Evolutionary conservation across 2,888 invertebrate genomes (phyloP), one percentile per base, ranked within the genome.

Genomic region (Glaucopsyche alexis): DNA sequence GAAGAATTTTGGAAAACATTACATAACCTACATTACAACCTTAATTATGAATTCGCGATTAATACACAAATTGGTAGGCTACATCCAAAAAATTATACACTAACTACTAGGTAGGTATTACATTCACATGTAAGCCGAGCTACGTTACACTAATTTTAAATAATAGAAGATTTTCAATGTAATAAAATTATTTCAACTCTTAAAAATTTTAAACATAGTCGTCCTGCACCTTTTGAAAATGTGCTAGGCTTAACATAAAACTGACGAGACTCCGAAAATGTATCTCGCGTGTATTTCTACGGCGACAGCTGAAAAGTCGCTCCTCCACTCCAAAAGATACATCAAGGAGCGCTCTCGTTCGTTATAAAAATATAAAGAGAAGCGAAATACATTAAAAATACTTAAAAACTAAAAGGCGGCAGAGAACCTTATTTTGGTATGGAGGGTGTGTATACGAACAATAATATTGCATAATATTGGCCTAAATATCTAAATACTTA

Each of bases 1-100:
- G 90, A 87, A 90, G 86, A 88, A 89, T 87, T 88, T 88, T 89
- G 85, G 29, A 87, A 84, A 82, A 85, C 86, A 87, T 85, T 82
- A 82, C 85, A 87, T 78, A 80, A 78, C 81, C 84, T 83, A 83
- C 49, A 47, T 69, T 49, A 69, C 49, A 69, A 69, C 49, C 69
- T 69, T 81, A 69, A 60, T 60, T 60, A 60, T 38, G 47, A 8
- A 60, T 47, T 49, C 29, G 49, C 47, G 69, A 47, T 47, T 47
- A 47, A 19, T 69, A 69, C 14, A 69, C 49, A 69, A 49, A 49
- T 29, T 69, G 29, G 49, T 49, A 69, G 47, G 69, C 69, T 69
- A 69, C 19, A 69, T n/a, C 49, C 47, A 7, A 49, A 45, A 47
- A 69, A 69, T 45, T 69, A 69, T 69, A 69, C 45, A 49, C 49